A percentile compares a stretch with the other conserved stretches of the same genome.
phyloP scores from a whole-genome alignment of 2,113 vertebrate species.

The Bambusicola thoracicus region DNA sequence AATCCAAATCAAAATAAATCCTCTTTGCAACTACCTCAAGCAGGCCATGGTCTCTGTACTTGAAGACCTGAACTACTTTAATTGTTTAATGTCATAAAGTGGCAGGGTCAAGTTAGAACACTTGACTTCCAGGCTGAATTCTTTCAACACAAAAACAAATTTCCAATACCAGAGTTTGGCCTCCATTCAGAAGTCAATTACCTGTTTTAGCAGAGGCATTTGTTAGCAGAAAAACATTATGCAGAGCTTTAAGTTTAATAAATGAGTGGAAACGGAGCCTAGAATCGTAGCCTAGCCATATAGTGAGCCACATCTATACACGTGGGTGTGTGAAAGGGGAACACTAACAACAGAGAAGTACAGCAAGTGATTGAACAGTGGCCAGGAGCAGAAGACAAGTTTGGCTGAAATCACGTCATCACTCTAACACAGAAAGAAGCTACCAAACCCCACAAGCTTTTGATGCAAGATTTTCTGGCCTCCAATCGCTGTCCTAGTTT shows the following conservation, averaged over 20 bases:
- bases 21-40: conserved; percentile 12
- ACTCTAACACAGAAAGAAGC: neutral
- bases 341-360: neutral
- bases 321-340: neutral
- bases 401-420: neutral
- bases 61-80: neutral
- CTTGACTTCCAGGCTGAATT: neutral
- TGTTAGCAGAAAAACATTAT: neutral
- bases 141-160: neutral
- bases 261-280: neutral
- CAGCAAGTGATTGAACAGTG: neutral
- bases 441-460: neutral
- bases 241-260: neutral
- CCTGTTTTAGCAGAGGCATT: neutral
- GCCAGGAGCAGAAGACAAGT: neutral
- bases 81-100: neutral
- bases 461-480: neutral
- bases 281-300: neutral
- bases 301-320: neutral
- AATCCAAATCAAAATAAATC: conserved; percentile 38
- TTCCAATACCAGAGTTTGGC: neutral
- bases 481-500: neutral
- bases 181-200: neutral
- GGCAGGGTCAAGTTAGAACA: neutral
- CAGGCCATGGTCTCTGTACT: neutral